Percentiles rank a stretch among this genome's conserved stretches.
Conservation (phyloP, 2,797 vertebrate species). For the Enteromius radiatus region DNA sequence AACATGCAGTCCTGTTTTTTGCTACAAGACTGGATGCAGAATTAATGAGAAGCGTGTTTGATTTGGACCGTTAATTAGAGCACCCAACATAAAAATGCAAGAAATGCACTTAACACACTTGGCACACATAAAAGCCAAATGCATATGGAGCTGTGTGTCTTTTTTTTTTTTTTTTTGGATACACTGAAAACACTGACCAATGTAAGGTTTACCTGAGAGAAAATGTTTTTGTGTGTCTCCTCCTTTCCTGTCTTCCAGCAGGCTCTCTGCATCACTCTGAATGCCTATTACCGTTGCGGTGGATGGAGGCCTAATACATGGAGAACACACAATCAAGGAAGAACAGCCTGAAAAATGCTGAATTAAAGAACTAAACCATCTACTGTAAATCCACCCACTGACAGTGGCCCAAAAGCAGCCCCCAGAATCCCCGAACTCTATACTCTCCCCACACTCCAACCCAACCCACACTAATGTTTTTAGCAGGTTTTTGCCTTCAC, state of each 20-base stretch:
- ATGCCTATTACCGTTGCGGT: slow-evolving; percentile 90
- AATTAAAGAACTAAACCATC: slow-evolving; percentile 8
- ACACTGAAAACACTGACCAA: background rate
- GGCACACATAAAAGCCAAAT: background rate
- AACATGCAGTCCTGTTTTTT: slow-evolving; percentile 13
- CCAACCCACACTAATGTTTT: slow-evolving; percentile 40
- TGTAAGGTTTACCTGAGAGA: slow-evolving; percentile 77
- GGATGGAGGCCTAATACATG: slow-evolving; percentile 86
- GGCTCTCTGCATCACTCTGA: slow-evolving; percentile 86
- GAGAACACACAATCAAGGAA: background rate
- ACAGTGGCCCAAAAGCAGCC: background rate
- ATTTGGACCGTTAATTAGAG: slow-evolving; percentile 33
- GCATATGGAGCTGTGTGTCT: background rate
- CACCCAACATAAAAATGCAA: slow-evolving; percentile 7
- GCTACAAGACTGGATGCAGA: background rate
- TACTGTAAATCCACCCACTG: background rate
- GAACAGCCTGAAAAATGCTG: background rate
- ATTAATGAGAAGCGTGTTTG: slow-evolving; percentile 12
- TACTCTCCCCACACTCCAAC: slow-evolving; percentile 20
- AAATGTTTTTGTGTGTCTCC: slow-evolving; percentile 86
- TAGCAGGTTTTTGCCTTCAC: slow-evolving; percentile 41
- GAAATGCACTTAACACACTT: background rate
- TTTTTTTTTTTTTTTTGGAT: background rate
- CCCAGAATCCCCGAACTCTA: slow-evolving; percentile 26
- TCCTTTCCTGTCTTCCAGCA: slow-evolving; percentile 90